These are phyloP conservation scores for Rhaphigaster nebulosa DNA, from an alignment of 2,888 invertebrate species.

Conservation along the genomic window DNA sequence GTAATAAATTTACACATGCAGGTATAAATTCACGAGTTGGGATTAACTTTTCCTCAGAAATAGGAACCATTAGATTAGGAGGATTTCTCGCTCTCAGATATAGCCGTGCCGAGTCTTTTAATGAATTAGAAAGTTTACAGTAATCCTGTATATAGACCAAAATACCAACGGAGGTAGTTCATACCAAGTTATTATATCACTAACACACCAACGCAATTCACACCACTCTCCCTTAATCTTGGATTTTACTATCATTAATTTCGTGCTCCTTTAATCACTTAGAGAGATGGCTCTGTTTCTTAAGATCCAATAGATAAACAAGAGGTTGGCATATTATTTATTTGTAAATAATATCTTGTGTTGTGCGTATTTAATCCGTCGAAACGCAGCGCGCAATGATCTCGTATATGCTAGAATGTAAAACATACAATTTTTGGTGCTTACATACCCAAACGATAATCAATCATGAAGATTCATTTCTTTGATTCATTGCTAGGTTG, in stretches of 20 bases:
- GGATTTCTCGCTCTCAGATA: not conserved
- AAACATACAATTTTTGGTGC: too few relatives aligned
- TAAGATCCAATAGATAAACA: not conserved
- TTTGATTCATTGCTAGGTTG: too few relatives aligned
- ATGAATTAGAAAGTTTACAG: constrained; percentile 21
- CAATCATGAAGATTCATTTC: too few relatives aligned
- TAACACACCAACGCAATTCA: not conserved
- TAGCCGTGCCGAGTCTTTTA: not conserved
- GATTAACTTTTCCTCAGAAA: not conserved
- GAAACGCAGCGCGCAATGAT: too few relatives aligned
- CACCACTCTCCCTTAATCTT: not conserved
- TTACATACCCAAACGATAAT: too few relatives aligned
- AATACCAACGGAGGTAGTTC: constrained; percentile 7
- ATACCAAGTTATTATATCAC: not conserved
- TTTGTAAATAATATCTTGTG: too few relatives aligned
- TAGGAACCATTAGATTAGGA: not conserved
- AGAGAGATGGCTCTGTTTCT: not conserved
- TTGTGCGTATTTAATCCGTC: too few relatives aligned
- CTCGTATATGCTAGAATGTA: too few relatives aligned
- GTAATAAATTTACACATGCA: not conserved
- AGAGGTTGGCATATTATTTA: not conserved
- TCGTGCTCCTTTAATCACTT: not conserved
- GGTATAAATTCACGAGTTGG: not conserved
- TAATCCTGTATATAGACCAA: constrained; percentile 1
- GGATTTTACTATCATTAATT: not conserved